Conservation (phyloP, 2,113 vertebrate genomes). For the Lycocorax pyrrhopterus region DNA sequence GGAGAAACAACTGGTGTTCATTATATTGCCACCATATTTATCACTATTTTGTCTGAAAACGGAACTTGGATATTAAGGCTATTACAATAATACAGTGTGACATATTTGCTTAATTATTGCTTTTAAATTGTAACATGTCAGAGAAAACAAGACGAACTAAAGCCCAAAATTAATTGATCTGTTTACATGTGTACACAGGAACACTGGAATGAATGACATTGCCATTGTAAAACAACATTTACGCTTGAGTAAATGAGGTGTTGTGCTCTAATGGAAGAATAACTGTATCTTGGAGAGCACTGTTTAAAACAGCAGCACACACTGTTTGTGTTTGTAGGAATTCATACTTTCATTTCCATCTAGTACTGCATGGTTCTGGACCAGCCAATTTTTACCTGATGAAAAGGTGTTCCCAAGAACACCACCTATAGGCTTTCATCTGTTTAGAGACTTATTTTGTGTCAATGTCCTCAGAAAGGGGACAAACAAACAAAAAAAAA, state of each 20-base stretch:
- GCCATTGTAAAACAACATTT: neutral
- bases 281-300: neutral
- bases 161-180: neutral
- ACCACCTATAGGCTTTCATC: neutral
- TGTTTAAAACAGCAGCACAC: neutral
- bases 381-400: neutral
- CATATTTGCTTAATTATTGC: slow-evolving; percentile 8
- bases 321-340: neutral
- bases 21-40: neutral
- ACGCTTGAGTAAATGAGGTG: neutral
- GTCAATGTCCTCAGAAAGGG: neutral
- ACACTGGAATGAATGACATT: neutral
- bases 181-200: slow-evolving; percentile 1
- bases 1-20: neutral
- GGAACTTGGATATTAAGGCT: neutral
- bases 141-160: neutral
- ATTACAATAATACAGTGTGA: neutral
- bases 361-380: neutral
- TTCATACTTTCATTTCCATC: neutral
- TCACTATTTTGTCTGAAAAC: neutral
- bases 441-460: neutral
- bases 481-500: neutral
- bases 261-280: neutral
- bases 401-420: neutral
- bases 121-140: neutral